Evolutionary conservation across 2,888 invertebrate species (phyloP).

Genomic region (Microctonus brassicae): DNA sequence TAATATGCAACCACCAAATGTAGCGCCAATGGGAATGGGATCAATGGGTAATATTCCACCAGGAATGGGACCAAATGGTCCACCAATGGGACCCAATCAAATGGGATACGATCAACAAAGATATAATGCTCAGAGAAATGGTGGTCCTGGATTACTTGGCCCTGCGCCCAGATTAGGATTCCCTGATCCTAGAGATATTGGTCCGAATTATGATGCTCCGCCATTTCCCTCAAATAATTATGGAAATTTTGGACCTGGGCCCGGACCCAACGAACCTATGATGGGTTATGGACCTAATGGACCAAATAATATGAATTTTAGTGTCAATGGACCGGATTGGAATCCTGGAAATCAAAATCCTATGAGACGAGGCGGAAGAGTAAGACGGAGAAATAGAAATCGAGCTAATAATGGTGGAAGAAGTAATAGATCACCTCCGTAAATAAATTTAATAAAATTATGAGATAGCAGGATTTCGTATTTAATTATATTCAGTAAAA

Average conservation of each 20-base stretch:
- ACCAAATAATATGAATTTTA: slow-evolving; percentile 53
- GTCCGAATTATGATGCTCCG: slow-evolving; percentile 55
- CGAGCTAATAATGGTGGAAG: slow-evolving; percentile 55
- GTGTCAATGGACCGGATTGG: slow-evolving; percentile 59
- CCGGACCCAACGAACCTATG: slow-evolving; percentile 50
- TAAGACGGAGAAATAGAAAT: slow-evolving; percentile 60
- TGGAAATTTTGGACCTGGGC: slow-evolving; percentile 47
- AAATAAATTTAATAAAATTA: slow-evolving; percentile 23
- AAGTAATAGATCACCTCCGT: slow-evolving; percentile 54
- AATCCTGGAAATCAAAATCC: slow-evolving; percentile 50
- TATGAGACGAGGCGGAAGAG: slow-evolving; percentile 54
- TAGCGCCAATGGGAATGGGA: slow-evolving; percentile 47
- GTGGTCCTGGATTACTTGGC: slow-evolving; percentile 63
- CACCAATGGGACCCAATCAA: slow-evolving; percentile 50
- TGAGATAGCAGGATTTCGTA: background rate
- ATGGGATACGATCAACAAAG: slow-evolving; percentile 63
- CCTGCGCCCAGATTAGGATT: slow-evolving; percentile 59
- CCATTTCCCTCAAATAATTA: slow-evolving; percentile 47
- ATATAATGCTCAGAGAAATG: slow-evolving; percentile 50
- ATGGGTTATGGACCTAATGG: slow-evolving; percentile 53
- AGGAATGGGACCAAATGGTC: slow-evolving; percentile 65
- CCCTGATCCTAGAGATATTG: slow-evolving; percentile 55
- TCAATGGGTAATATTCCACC: slow-evolving; percentile 68
- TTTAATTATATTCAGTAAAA: background rate
- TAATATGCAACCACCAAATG: slow-evolving; percentile 47